Percentiles rank a stretch among this genome's conserved stretches.
Conservation (phyloP, 2,797 vertebrate species). For the Tokudaia muenninki region DNA sequence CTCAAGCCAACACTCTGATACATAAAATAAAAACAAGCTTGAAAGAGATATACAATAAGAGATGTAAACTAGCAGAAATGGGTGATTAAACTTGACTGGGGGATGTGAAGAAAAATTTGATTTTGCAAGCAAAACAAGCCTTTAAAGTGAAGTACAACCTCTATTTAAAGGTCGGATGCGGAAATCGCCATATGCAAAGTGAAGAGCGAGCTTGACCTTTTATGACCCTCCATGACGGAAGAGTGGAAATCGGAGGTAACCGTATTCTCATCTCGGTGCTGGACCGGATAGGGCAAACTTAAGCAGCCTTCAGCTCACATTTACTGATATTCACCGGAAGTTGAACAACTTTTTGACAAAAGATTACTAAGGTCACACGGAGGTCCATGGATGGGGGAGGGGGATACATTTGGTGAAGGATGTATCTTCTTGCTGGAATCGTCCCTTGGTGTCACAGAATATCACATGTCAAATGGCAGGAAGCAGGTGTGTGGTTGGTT, state of each 20-base stretch:
- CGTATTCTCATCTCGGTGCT: conserved; percentile 11
- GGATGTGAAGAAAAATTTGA: neutral
- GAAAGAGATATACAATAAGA: conserved; percentile 41
- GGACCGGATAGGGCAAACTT: neutral
- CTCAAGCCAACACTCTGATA: neutral
- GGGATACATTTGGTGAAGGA: neutral
- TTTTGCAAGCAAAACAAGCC: neutral
- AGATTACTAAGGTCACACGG: neutral
- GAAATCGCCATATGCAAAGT: neutral
- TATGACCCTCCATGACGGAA: neutral
- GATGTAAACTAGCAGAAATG: neutral
- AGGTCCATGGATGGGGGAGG: neutral
- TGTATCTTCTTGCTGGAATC: neutral
- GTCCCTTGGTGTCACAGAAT: neutral
- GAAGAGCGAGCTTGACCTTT: neutral
- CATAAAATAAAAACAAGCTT: neutral
- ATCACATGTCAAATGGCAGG: neutral
- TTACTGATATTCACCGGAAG: neutral
- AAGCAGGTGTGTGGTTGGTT: neutral
- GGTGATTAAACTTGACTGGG: conserved; percentile 12
- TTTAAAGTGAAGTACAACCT: conserved; percentile 10
- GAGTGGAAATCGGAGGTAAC: neutral
- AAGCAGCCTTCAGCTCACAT: neutral
- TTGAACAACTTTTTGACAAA: neutral
- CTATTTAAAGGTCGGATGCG: neutral